Conservation (phyloP, 2,113 vertebrate species). For the Carassius carassius region DNA sequence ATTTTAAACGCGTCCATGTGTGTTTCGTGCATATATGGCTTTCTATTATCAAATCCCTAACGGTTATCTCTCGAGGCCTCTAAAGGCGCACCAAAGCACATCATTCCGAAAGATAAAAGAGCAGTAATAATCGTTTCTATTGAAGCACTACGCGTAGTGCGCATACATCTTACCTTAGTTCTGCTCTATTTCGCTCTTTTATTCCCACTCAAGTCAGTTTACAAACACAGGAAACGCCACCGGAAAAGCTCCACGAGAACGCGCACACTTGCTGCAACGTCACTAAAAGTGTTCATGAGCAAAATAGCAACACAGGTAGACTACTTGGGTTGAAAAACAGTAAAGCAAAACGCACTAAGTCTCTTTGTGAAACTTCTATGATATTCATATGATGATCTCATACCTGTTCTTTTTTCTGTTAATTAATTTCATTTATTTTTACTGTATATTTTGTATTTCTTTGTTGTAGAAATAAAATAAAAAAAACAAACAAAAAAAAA, state of each 20-base stretch:
- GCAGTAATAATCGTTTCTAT: neutral
- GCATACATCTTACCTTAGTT: constrained; percentile 40
- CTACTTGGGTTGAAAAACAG: no score
- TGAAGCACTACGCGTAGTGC: neutral
- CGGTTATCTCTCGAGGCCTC: neutral
- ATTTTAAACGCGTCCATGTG: constrained; percentile 1
- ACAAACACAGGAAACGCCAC: constrained; percentile 85
- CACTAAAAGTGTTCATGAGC: neutral
- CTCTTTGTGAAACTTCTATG: no score
- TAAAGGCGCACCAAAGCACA: neutral
- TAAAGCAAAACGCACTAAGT: no score
- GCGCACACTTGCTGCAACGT: constrained; percentile 20
- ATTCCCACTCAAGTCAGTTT: constrained; percentile 73
- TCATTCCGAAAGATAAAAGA: neutral
- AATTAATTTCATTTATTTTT: no score
- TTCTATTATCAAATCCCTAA: neutral
- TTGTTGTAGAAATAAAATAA: no score
- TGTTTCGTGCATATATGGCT: constrained; percentile 11
- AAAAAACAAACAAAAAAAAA: no score
- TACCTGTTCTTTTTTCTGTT: no score
- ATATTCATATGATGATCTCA: no score
- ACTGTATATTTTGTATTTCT: no score
- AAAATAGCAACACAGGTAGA: neutral
- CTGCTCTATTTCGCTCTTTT: constrained; percentile 34
- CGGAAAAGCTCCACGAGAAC: constrained; percentile 74